Evolutionary conservation across 2,113 vertebrate species (phyloP), one percentile per base, ranked within the genome.

Genomic region (Cygnus atratus): DNA sequence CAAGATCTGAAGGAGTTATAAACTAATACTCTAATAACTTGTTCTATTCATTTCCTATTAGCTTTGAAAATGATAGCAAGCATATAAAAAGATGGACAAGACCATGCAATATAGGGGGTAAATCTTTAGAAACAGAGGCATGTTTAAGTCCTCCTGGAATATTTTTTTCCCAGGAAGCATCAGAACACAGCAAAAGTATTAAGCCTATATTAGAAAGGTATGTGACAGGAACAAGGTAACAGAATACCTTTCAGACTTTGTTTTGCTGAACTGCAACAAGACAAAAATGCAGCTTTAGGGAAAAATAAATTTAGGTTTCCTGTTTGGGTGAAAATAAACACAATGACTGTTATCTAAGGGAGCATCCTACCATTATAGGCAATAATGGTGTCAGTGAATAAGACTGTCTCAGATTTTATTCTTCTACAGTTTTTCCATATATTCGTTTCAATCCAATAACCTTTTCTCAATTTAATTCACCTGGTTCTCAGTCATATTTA

Each of bases 31-130:
- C 76, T 11, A 37, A 29, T 29, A 2, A 54, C 48, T 75, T 91
- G 59, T 52, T 14, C 31, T n/a, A 13, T 66, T 85, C 87, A 14
- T 67, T 88, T 84, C 61, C 79, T 31, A 11, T 33, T 55, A 37
- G 22, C 19, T 35, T 83, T 6, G 26, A 54, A 75, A 62, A 26
- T 6, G 1, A 29, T 0, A 57, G 33, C 14, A 52, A 63, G 37
- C 24, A 16, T 14, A 12, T 11, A 33, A 33, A 76, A 26, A 39
- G 14, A 54, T 28, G 37, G 68, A 25, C 19, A 19, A 3, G 4
- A 21, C n/a, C 24, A 25, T 5, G 7, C 13, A 3, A 0, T 35
- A n/a, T 2, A 4, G 61, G 11, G 18, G 14, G 13, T 11, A 46
- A 39, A 66, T 11, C 2, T 31, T 87, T 54, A 29, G 31, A 25